These are phyloP conservation scores for Myiozetetes cayanensis DNA, from an alignment of 2,113 vertebrate genomes.

Conservation along the genomic window DNA sequence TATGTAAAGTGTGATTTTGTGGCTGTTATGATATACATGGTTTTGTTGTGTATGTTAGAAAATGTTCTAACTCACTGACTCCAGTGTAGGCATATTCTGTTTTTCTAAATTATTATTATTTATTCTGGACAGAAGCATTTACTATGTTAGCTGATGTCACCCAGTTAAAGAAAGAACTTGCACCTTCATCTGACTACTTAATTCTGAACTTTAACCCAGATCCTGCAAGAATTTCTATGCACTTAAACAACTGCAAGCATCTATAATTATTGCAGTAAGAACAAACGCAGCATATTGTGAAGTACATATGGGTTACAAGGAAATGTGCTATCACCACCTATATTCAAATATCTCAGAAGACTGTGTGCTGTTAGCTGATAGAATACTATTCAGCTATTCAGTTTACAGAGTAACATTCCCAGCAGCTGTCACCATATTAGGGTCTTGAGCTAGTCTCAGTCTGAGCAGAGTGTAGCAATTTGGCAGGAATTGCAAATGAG, in stretches of 20 bases:
- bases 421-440: slow-evolving; percentile 37
- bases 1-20: neutral
- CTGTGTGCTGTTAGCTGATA: slow-evolving; percentile 26
- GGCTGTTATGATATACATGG: neutral
- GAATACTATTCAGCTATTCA: neutral
- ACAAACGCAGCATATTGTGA: neutral
- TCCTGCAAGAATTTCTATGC: neutral
- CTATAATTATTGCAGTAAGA: neutral
- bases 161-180: neutral
- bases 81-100: neutral
- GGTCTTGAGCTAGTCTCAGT: slow-evolving; percentile 12
- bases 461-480: neutral
- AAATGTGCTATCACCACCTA: slow-evolving; percentile 9
- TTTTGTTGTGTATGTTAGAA: neutral
- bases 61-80: neutral
- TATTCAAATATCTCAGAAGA: slow-evolving; percentile 31
- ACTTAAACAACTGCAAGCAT: neutral
- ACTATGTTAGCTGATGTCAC: neutral
- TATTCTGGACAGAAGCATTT: neutral
- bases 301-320: neutral
- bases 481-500: slow-evolving; percentile 44
- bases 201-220: neutral
- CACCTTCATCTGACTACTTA: neutral
- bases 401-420: neutral
- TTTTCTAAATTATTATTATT: neutral